A percentile compares a stretch with the other conserved stretches of the same genome.
Evolutionary conservation across 1,140 invertebrate genomes (phyloP).

Genomic region (Temnothorax nylanderi): DNA sequence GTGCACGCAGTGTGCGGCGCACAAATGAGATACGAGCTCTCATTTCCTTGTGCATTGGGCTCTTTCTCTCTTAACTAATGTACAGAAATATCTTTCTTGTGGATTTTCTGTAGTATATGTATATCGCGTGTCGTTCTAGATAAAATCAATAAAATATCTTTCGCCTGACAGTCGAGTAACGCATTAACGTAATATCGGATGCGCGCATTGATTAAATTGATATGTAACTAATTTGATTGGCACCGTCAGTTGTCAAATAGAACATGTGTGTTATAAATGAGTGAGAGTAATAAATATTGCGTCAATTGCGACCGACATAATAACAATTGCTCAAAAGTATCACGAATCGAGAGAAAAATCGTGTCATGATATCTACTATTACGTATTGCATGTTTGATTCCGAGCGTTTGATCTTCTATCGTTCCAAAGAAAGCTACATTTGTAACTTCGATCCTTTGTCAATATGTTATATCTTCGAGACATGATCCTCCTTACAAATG

Average conservation of each 20-base stretch:
- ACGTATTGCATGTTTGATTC: not conserved
- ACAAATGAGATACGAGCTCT: conserved; percentile 40
- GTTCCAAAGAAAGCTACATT: not conserved
- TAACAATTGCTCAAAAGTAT: conserved; percentile 12
- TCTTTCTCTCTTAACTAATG: not conserved
- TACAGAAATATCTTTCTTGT: not conserved
- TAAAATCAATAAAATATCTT: conserved; percentile 22
- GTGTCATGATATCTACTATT: no score
- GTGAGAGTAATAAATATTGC: conserved; percentile 5
- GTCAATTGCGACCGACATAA: conserved; percentile 19
- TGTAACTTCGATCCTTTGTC: conserved; percentile 16
- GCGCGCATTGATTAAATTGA: conserved; percentile 12
- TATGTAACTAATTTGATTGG: conserved; percentile 36
- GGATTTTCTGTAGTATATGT: not conserved
- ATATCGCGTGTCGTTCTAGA: not conserved
- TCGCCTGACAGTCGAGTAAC: not conserved
- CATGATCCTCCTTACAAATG: conserved; percentile 7
- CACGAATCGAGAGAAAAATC: not conserved
- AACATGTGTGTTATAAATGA: conserved; percentile 6
- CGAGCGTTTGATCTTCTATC: not conserved
- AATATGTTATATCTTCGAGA: conserved; percentile 11
- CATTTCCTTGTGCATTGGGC: conserved; percentile 1
- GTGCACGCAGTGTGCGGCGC: not conserved
- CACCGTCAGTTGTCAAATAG: conserved; percentile 14
- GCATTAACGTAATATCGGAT: conserved; percentile 23